Percentiles rank a stretch among this genome's conserved stretches.
Evolutionary conservation across 2,888 invertebrate species (phyloP).

Genomic region (Reticulitermes lucifugus): DNA sequence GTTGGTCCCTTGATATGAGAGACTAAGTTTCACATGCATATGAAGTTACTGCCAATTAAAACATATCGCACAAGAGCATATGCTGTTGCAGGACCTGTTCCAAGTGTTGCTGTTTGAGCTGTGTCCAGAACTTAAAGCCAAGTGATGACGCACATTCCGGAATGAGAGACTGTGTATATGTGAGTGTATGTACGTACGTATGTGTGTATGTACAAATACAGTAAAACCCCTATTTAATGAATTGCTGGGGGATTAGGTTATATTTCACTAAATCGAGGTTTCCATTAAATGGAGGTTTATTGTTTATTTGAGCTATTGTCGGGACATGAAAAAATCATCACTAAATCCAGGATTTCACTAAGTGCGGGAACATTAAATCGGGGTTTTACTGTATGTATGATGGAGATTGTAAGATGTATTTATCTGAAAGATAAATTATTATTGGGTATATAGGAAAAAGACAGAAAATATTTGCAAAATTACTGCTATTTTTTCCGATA

Average conservation of each 20-base stretch:
- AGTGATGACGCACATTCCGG: conserved; percentile 17
- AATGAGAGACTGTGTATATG: neutral
- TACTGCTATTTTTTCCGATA: neutral
- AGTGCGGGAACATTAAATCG: too few species aligned
- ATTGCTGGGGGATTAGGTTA: too few species aligned
- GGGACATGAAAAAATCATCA: too few species aligned
- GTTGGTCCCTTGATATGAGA: neutral
- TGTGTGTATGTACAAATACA: neutral
- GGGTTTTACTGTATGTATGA: neutral
- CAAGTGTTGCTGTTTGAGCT: conserved; percentile 76
- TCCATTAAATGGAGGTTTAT: too few species aligned
- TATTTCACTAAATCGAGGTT: too few species aligned
- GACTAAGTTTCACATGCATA: neutral
- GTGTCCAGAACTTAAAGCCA: conserved; percentile 73
- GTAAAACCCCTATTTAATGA: too few species aligned
- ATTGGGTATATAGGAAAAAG: neutral
- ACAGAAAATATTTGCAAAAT: neutral
- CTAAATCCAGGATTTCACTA: too few species aligned
- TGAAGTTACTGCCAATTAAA: too few species aligned
- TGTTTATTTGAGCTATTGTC: too few species aligned
- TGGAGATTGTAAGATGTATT: neutral
- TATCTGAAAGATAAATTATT: neutral
- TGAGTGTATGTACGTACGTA: neutral
- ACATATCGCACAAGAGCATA: neutral
- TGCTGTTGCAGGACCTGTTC: conserved; percentile 72